phyloP scores from a whole-genome alignment of 2,888 invertebrate genomes.

The Mantis religiosa region DNA sequence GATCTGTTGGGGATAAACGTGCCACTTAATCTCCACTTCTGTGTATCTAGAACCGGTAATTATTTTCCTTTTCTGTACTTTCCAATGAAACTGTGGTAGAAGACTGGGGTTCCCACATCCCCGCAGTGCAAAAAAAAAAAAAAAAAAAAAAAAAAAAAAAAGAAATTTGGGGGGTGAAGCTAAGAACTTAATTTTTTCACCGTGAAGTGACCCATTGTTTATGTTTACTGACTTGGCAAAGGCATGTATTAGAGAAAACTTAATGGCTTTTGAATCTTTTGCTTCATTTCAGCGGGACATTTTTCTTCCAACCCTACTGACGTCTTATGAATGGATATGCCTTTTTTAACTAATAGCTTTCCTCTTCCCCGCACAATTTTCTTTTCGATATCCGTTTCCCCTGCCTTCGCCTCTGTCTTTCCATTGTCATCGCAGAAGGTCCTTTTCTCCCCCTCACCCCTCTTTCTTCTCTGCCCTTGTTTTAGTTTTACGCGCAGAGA shows the following conservation, averaged over 20 bases:
- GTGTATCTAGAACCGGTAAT: not conserved
- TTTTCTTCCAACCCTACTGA: slow-evolving; percentile 26
- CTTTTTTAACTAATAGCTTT: not conserved
- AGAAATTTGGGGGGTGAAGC: not conserved
- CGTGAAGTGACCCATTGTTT: slow-evolving; percentile 22
- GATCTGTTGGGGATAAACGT: too few relatives aligned
- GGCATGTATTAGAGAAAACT: slow-evolving; percentile 18
- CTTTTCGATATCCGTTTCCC: slow-evolving; percentile 9
- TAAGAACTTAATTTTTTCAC: not conserved
- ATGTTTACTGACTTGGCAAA: slow-evolving; percentile 30
- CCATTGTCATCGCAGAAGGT: not conserved
- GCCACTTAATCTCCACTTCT: too few relatives aligned
- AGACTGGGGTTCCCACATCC: not conserved
- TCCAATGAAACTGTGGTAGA: not conserved
- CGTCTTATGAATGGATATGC: slow-evolving; percentile 23
- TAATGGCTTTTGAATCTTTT: not conserved
- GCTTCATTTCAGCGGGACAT: slow-evolving; percentile 24
- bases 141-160: too few relatives aligned
- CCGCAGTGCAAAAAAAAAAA: not conserved
- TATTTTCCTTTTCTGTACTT: not conserved
- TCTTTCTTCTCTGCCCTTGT: not conserved
- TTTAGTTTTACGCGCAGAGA: not conserved
- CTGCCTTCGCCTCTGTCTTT: not conserved
- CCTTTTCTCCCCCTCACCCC: not conserved
- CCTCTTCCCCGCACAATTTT: slow-evolving; percentile 18